Base-by-base conservation (phyloP, 2,888 invertebrate species). In the Serrognathus titanus region DNA sequence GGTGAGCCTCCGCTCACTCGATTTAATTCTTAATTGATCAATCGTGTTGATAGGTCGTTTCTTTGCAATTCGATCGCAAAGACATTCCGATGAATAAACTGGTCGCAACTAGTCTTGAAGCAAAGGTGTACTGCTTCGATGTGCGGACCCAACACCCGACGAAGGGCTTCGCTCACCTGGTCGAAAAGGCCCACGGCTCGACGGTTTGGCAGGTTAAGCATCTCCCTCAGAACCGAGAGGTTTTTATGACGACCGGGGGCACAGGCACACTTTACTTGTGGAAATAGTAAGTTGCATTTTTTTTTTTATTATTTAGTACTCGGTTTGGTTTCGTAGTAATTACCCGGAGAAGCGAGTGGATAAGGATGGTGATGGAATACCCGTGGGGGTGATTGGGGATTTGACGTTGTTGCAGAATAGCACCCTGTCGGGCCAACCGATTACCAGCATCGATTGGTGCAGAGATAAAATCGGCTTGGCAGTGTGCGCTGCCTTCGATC, bases 1-100 rank as follows among this genome's bases (percentile, higher is more conserved):
- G 66, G 87, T 86, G 81, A 39, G 39, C 39, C 12, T 11, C 12
- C 3, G 3, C 2, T 38, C 11, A 4, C 38, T 1, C 39, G 12
- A 11, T 9, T 39, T 39, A 8, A 11, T 6, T 39, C 12, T 43
- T 12, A 43, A 43, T 43, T 43, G 12, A 4, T 39, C n/a, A 5
- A 39, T n/a, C n/a, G n/a, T 35, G 36, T 62, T 71, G 75, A 1
- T 69, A 85, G 85, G 83, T 93, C 0, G 96, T 95, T 68, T 83
- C 85, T 13, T 66, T 92, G 35, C 94, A 97, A 74, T 97, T 97
- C 75, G 97, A 97, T 74, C 83, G 97, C 35, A 90, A 88, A 71
- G 94, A 96, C 71, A 97, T 97, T 69, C 84, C 87, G 58, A 96
- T 97, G 94, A 97, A 97, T 75, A 97, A 97, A 79, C 75, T 97